A percentile compares a stretch with the other conserved stretches of the same genome.
Conservation (phyloP, 2,888 invertebrate species). For the Isotomurus palustris region DNA sequence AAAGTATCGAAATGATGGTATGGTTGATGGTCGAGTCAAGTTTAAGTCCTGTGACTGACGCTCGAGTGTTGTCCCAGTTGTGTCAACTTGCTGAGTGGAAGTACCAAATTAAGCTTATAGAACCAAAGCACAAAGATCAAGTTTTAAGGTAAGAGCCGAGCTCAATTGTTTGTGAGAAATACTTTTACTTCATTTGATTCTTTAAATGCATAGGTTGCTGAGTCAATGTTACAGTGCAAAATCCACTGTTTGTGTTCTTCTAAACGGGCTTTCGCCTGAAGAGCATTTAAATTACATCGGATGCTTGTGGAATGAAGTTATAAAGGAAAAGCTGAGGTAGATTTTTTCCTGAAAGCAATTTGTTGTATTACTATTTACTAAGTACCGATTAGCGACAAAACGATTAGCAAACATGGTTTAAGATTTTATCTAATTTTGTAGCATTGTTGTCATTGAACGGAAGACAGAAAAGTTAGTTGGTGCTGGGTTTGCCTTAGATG, state of each 20-base stretch:
- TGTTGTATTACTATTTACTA: too few species aligned
- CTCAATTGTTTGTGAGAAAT: neutral
- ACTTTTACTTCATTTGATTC: neutral
- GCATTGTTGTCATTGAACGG: conserved; percentile 2
- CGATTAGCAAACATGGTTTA: too few species aligned
- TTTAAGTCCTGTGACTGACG: neutral
- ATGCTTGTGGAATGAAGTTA: conserved; percentile 7
- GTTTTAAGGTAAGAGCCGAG: conserved; percentile 9
- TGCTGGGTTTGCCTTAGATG: conserved; percentile 13
- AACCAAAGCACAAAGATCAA: neutral
- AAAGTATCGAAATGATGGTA: conserved; percentile 7
- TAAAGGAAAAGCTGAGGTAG: conserved; percentile 17
- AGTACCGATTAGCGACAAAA: too few species aligned
- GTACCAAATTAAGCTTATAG: neutral
- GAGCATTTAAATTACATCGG: conserved; percentile 10
- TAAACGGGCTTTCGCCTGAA: neutral
- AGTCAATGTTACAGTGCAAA: conserved; percentile 7
- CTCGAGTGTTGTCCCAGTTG: neutral
- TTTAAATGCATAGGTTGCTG: conserved; percentile 9
- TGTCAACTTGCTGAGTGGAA: neutral
- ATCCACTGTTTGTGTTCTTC: neutral
- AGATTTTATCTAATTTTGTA: too few species aligned
- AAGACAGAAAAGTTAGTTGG: conserved; percentile 1
- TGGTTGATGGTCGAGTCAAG: conserved; percentile 8
- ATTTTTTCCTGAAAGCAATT: too few species aligned